Base-by-base conservation (phyloP, 2,888 invertebrate genomes). In the Harpalus rufipes region DNA sequence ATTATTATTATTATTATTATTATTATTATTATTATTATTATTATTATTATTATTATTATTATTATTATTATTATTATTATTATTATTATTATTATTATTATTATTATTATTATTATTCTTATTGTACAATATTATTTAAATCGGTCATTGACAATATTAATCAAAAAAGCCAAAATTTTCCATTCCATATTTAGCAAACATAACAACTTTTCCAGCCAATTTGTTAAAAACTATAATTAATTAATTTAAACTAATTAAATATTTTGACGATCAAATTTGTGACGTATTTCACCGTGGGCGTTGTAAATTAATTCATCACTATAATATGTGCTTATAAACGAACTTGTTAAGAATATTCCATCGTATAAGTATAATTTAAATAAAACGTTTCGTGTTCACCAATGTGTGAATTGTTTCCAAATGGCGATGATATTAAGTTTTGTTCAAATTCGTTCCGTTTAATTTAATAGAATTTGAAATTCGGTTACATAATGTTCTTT, bases 401-500 rank as follows among this genome's bases (percentile, higher is more conserved):
- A 68, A 39, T 68, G n/a, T 39, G 68, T 39, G 68, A 68, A 32
- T 14, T 68, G 39, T n/a, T 68, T 32, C n/a, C 32, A n/a, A 39
- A 12, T n/a, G 7, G 39, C 32, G 4, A 7, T 14, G n/a, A n/a
- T 68, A 68, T 32, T 63, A 63, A 68, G n/a, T 63, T 63, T 63
- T 63, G 8, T 63, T 16, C 0, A 61, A 6, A 18, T n/a, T 16
- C 59, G 16, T 61, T 61, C 18, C 18, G 18, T 61, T 61, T 18
- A 63, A 63, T 63, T 68, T 68, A 39, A 68, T 68, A 32, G 32
- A 68, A 10, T 68, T 68, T 68, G 12, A 39, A 68, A 68, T 65
- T 65, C 8, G 6, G 32, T 68, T 68, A 68, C 68, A 68, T 39
- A 68, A 68, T 68, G 68, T 68, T 68, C 39, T 7, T 68, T 39